These are phyloP conservation scores for Crocidura indochinensis DNA, from an alignment of 2,797 vertebrate genomes.

Conservation along the genomic window DNA sequence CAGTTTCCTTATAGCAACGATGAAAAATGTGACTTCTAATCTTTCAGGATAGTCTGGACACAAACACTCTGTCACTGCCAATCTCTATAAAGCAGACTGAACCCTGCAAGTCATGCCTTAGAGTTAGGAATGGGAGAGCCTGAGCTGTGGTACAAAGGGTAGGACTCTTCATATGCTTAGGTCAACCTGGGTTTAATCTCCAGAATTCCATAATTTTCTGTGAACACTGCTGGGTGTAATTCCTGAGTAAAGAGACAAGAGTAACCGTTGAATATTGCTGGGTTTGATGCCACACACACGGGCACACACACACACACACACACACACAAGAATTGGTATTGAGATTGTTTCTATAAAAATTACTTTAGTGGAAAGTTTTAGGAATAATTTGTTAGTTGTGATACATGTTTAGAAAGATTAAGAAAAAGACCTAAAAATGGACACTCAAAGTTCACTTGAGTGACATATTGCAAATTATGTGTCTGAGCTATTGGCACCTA, in stretches of 20 bases:
- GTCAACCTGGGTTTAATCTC: too few relatives aligned
- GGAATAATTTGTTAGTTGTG: neutral
- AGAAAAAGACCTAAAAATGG: neutral
- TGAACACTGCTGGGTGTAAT: too few relatives aligned
- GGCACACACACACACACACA: too few relatives aligned
- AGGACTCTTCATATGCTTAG: too few relatives aligned
- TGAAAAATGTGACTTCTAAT: neutral
- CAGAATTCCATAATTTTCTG: too few relatives aligned
- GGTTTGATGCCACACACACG: too few relatives aligned
- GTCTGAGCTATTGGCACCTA: neutral
- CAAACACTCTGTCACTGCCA: neutral
- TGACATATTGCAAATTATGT: accelerated
- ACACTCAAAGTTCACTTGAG: neutral
- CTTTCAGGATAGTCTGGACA: neutral
- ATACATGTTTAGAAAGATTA: neutral
- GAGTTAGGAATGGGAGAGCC: neutral
- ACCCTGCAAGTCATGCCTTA: neutral
- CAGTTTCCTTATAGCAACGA: neutral
- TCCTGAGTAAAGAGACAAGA: too few relatives aligned
- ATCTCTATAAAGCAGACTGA: neutral
- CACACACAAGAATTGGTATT: too few relatives aligned
- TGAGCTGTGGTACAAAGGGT: too few relatives aligned
- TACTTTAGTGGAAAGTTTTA: neutral
- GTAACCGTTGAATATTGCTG: too few relatives aligned
- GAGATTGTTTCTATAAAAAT: neutral